Conservation (phyloP, 2,888 invertebrate genomes). For the Leucophenga montana region DNA sequence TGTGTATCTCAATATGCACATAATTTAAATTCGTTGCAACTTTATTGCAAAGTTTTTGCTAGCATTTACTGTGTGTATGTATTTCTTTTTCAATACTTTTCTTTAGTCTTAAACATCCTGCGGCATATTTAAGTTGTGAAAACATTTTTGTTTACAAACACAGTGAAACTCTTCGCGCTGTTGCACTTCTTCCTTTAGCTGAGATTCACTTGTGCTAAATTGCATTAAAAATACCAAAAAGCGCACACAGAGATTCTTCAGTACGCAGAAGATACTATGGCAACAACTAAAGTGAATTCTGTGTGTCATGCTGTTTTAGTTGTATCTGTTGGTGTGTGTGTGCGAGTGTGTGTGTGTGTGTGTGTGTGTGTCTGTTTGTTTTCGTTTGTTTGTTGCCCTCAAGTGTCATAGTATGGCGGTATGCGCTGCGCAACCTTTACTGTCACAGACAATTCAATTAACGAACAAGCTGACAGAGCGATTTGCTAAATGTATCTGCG, state of each 20-base stretch:
- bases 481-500: not conserved
- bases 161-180: no score
- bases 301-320: no score
- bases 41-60: slow-evolving; percentile 1
- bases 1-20: no score
- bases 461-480: no score
- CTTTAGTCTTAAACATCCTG: slow-evolving; percentile 14
- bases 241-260: not conserved
- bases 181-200: not conserved
- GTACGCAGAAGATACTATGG: not conserved
- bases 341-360: no score
- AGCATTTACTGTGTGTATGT: not conserved
- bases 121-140: slow-evolving; percentile 11
- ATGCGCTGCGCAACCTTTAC: not conserved
- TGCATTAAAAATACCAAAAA: slow-evolving; percentile 10
- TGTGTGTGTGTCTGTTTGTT: no score
- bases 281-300: no score
- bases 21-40: not conserved
- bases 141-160: not conserved
- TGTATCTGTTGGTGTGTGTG: no score
- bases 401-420: not conserved
- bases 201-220: not conserved
- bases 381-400: not conserved
- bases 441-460: no score
- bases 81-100: not conserved